These are phyloP conservation scores for Scaptodrosophila lebanonensis DNA, from an alignment of 1,140 invertebrate genomes.

Conservation along the genomic window DNA sequence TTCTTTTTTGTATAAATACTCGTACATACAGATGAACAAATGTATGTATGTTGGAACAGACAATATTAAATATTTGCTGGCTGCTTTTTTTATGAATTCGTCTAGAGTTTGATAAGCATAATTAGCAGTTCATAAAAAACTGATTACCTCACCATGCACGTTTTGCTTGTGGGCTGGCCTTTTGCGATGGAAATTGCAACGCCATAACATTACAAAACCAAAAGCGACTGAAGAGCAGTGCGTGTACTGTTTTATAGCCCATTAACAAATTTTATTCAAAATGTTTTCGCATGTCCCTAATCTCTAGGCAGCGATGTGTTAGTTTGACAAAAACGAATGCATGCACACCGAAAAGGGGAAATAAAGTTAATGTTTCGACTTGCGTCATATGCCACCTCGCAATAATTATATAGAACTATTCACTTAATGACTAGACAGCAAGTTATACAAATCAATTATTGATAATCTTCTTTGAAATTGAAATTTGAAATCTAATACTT, in stretches of 20 bases:
- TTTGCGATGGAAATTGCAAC: too few relatives aligned
- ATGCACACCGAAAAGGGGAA: neutral
- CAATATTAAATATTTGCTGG: constrained; percentile 15
- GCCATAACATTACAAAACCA: too few relatives aligned
- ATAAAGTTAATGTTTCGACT: neutral
- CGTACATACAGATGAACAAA: constrained; percentile 24
- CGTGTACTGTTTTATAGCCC: constrained; percentile 22
- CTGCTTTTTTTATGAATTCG: constrained; percentile 19
- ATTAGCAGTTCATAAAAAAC: constrained; percentile 42
- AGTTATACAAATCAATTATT: too few relatives aligned
- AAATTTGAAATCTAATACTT: too few relatives aligned
- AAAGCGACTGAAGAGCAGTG: too few relatives aligned
- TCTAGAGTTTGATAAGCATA: constrained; percentile 34
- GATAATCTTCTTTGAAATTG: too few relatives aligned
- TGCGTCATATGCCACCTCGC: too few relatives aligned
- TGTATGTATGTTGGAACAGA: constrained; percentile 19
- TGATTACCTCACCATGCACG: constrained; percentile 26
- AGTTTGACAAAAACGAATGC: constrained; percentile 8
- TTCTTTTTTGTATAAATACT: constrained; percentile 8
- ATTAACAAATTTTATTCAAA: constrained; percentile 8
- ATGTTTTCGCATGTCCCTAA: neutral
- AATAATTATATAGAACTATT: too few relatives aligned
- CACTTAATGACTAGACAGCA: too few relatives aligned
- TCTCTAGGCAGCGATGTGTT: constrained; percentile 21
- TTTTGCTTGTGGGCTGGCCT: too few relatives aligned